phyloP scores from a whole-genome alignment of 1,140 invertebrate species.

The Nomia melanderi region DNA sequence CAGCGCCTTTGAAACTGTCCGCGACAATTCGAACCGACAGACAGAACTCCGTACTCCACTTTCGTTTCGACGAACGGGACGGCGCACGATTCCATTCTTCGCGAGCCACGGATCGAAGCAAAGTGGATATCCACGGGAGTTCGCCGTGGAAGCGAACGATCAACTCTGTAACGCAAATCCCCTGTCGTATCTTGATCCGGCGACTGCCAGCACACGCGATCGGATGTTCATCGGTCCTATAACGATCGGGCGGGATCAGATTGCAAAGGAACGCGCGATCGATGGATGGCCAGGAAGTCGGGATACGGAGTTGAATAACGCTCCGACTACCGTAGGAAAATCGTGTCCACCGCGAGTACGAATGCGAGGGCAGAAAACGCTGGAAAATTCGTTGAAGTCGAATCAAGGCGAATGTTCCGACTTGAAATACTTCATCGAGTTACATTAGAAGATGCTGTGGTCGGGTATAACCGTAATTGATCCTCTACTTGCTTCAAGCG shows the following conservation, averaged over 20 bases:
- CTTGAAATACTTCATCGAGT: background rate
- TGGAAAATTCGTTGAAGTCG: background rate
- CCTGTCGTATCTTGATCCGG: background rate
- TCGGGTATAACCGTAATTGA: background rate
- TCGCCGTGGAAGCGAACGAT: background rate
- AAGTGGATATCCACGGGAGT: too few relatives aligned
- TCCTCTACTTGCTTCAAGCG: background rate
- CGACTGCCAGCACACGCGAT: constrained; percentile 2
- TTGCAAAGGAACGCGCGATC: constrained; percentile 29
- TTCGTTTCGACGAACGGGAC: too few relatives aligned
- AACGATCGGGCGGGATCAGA: constrained; percentile 19
- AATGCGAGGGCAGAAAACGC: background rate
- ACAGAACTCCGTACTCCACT: too few relatives aligned
- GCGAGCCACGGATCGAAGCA: background rate
- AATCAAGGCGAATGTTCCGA: background rate
- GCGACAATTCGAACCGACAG: too few relatives aligned
- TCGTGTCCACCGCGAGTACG: background rate
- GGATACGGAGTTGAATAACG: background rate
- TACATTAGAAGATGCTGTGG: background rate
- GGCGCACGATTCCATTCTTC: too few relatives aligned
- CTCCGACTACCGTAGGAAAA: background rate
- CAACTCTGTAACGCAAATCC: background rate
- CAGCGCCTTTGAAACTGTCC: too few relatives aligned
- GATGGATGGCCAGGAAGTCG: constrained; percentile 1
- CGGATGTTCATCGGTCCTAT: background rate